phyloP scores from a whole-genome alignment of 2,797 vertebrate species.

The Chaetophractus vellerosus region DNA sequence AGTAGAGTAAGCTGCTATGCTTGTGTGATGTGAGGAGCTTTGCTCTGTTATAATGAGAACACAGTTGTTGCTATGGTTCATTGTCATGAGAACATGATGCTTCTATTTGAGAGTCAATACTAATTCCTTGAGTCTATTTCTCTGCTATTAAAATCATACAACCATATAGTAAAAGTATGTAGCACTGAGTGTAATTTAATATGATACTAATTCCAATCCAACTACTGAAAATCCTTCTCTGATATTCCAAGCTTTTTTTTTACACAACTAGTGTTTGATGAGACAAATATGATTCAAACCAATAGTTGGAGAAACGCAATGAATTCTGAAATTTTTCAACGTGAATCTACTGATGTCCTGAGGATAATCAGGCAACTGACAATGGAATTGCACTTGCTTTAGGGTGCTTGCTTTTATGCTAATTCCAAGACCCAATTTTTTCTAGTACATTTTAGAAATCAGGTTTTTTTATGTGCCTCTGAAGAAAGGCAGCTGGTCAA shows the following conservation, averaged over 20 bases:
- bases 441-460: neutral
- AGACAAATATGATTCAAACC: neutral
- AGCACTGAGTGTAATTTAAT: neutral
- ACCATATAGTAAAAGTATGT: neutral
- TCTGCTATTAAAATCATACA: slow-evolving; percentile 21
- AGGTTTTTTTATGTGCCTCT: neutral
- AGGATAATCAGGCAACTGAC: neutral
- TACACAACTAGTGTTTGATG: neutral
- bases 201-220: neutral
- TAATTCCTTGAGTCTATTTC: slow-evolving; percentile 37
- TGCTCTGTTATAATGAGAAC: neutral
- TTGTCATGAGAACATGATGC: slow-evolving; percentile 64
- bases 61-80: neutral
- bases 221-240: neutral
- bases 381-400: neutral
- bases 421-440: neutral
- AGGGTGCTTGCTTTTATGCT: neutral
- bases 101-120: slow-evolving; percentile 65
- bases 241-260: neutral
- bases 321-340: neutral
- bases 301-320: neutral
- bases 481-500: neutral
- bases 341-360: neutral
- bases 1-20: neutral
- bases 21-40: neutral